Conservation (phyloP, 2,113 vertebrate species). For the Sclerurus mexicanus region DNA sequence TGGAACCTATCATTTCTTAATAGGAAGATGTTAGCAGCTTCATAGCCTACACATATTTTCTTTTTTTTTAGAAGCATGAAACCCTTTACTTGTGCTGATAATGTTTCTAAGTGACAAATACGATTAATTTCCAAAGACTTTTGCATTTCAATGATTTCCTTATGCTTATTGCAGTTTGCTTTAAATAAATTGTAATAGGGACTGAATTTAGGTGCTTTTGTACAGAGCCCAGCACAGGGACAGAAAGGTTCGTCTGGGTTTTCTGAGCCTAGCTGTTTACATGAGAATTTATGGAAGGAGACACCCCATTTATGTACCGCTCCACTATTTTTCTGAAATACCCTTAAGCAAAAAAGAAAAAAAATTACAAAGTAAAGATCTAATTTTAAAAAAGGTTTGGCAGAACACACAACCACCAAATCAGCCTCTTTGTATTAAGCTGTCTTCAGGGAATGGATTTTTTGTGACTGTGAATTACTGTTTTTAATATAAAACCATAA, state of each 20-base stretch:
- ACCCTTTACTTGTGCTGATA: background rate
- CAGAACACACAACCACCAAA: background rate
- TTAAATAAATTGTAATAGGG: conserved; percentile 25
- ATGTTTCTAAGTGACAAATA: conserved; percentile 8
- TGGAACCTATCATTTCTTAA: background rate
- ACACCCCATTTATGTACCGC: background rate
- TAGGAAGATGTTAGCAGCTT: background rate
- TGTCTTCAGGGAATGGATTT: conserved; percentile 33
- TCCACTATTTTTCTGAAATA: background rate
- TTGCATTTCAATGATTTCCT: conserved; percentile 2
- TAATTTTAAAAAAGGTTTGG: conserved; percentile 7
- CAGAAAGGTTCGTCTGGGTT: background rate
- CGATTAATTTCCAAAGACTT: background rate
- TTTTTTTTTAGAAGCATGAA: background rate
- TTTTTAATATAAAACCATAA: conserved; percentile 57
- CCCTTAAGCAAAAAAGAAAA: background rate
- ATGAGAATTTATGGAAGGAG: background rate
- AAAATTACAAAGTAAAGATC: background rate
- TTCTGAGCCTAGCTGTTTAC: background rate
- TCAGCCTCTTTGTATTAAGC: conserved; percentile 14
- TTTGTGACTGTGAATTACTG: conserved; percentile 53
- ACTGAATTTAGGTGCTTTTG: background rate
- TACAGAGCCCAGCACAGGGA: background rate
- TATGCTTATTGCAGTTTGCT: background rate
- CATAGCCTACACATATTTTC: background rate